phyloP scores from a whole-genome alignment of 2,888 invertebrate species.

The Agrochola circellaris region DNA sequence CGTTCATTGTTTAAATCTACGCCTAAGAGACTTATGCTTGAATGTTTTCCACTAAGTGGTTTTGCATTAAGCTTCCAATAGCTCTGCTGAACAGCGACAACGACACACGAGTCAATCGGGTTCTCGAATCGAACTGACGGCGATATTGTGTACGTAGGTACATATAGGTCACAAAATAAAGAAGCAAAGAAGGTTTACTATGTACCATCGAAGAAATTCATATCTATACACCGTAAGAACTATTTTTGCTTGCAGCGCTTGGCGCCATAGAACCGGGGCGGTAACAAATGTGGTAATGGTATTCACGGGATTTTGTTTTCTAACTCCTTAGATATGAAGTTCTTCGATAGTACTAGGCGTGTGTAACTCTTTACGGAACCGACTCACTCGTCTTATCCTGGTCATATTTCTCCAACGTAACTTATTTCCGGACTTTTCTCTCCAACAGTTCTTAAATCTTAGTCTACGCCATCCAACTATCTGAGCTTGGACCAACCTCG shows the following conservation, averaged over 20 bases:
- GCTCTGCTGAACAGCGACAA: slow-evolving; percentile 31
- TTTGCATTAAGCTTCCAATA: slow-evolving; percentile 54
- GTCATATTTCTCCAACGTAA: not conserved
- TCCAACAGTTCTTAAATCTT: not conserved
- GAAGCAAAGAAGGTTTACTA: not conserved
- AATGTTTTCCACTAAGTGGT: slow-evolving; percentile 61
- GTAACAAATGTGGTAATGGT: too few relatives aligned
- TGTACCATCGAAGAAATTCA: too few relatives aligned
- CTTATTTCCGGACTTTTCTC: not conserved
- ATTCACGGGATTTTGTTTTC: too few relatives aligned
- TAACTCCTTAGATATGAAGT: too few relatives aligned
- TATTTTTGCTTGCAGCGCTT: too few relatives aligned
- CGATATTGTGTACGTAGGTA: slow-evolving; percentile 12
- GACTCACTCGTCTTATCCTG: too few relatives aligned
- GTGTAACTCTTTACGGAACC: too few relatives aligned
- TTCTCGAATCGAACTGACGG: slow-evolving; percentile 27
- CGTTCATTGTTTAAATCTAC: slow-evolving; percentile 60
- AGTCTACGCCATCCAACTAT: not conserved
- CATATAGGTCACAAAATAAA: not conserved
- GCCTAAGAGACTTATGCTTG: slow-evolving; percentile 43
- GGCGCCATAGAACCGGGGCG: too few relatives aligned
- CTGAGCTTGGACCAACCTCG: not conserved
- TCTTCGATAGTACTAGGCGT: too few relatives aligned
- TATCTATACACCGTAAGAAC: too few relatives aligned
- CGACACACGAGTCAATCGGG: slow-evolving; percentile 45